Conservation (phyloP, 2,888 invertebrate species). For the Tetragonula carbonaria region DNA sequence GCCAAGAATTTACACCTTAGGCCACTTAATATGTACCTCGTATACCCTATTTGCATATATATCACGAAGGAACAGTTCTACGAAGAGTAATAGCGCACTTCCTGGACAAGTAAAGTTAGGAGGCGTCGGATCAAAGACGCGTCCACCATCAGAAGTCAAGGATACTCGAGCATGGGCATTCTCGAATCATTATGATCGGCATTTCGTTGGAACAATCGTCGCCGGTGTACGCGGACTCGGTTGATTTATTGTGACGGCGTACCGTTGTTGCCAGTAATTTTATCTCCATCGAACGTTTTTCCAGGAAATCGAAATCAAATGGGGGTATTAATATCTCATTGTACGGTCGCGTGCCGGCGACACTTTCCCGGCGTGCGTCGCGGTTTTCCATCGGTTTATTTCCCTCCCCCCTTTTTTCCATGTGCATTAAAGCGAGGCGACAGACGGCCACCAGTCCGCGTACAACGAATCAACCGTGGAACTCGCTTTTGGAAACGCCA, state of each 20-base stretch:
- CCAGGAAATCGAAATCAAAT: conserved; percentile 82
- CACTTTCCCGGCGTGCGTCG: conserved; percentile 78
- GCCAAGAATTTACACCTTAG: neutral
- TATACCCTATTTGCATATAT: neutral
- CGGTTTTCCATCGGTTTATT: conserved; percentile 79
- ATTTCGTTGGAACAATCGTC: conserved; percentile 53
- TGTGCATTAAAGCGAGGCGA: conserved; percentile 77
- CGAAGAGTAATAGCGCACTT: neutral
- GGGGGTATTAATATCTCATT: conserved; percentile 82
- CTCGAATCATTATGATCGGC: conserved; percentile 44
- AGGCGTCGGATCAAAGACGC: neutral
- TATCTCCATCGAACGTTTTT: conserved; percentile 81
- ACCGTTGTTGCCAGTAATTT: conserved; percentile 79
- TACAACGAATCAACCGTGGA: conserved; percentile 64
- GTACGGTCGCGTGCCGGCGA: conserved; percentile 78
- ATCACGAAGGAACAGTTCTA: neutral
- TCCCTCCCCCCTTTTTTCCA: conserved; percentile 66
- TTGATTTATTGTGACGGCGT: conserved; percentile 78
- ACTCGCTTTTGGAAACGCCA: conserved; percentile 50
- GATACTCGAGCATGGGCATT: neutral
- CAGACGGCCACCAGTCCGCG: conserved; percentile 61
- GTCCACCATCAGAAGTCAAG: neutral
- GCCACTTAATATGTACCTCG: neutral
- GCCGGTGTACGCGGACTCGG: conserved; percentile 52
- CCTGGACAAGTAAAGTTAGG: neutral